A percentile compares a stretch with the other conserved stretches of the same genome.
Conservation (phyloP, 2,113 vertebrate genomes). For the Rhadina sibilatrix region DNA sequence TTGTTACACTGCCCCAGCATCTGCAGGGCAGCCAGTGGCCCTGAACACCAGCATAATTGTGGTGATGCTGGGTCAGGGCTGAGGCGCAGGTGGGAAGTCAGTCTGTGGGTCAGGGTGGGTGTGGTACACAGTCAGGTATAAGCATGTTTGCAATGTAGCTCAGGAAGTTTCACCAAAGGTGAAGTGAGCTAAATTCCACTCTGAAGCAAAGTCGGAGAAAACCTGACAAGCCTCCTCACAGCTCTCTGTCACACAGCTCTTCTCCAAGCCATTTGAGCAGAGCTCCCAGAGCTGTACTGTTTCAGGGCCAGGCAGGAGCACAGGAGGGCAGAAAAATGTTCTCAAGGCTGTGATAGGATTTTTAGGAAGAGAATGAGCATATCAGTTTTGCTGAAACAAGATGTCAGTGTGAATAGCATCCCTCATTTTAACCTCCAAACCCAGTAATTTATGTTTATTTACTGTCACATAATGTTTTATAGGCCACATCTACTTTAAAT, state of each 20-base stretch:
- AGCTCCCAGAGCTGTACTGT: not conserved
- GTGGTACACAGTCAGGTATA: rapidly evolving
- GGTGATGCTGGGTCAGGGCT: not conserved
- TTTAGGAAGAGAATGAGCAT: not conserved
- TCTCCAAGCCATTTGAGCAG: not conserved
- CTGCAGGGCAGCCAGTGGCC: not conserved
- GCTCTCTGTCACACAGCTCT: not conserved
- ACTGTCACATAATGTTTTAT: not conserved
- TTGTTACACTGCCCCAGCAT: not conserved
- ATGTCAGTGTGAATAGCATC: not conserved
- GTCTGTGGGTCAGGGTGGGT: not conserved
- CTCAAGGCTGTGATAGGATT: not conserved
- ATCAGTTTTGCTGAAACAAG: not conserved
- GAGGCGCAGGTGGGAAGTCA: not conserved
- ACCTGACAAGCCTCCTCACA: not conserved
- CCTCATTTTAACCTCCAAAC: not conserved
- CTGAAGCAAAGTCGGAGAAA: not conserved
- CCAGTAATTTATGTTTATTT: not conserved
- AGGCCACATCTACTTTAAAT: not conserved
- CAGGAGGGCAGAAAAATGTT: not conserved
- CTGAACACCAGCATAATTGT: not conserved
- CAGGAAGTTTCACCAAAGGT: not conserved
- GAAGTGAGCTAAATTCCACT: not conserved
- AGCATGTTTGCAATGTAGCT: not conserved
- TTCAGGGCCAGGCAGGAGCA: not conserved